Conservation (phyloP, 2,113 vertebrate species). For the Centropristis striata region DNA sequence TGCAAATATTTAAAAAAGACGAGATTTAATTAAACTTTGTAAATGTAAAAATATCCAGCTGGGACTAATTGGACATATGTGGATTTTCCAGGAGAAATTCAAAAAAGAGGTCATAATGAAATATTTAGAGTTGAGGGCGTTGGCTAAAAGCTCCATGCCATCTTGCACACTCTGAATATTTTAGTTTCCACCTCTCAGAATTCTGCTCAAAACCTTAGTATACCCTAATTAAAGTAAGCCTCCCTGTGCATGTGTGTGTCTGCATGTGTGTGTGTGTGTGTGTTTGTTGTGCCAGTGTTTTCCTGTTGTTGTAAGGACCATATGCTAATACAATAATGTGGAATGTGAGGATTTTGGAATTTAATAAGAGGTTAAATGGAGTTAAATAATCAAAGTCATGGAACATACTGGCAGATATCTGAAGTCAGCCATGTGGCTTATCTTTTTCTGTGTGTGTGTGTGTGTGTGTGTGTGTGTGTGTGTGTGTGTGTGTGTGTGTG, state of each 20-base stretch:
- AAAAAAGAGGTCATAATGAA: conserved; percentile 73
- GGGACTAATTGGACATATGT: not conserved
- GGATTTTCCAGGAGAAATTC: conserved; percentile 37
- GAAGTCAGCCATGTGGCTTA: conserved; percentile 1
- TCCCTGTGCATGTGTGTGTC: conserved; percentile 3
- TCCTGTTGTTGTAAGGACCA: not conserved
- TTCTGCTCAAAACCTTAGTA: conserved; percentile 33
- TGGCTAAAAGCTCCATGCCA: conserved; percentile 68
- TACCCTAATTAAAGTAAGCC: conserved; percentile 46
- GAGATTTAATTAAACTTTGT: conserved; percentile 8
- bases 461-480: not conserved
- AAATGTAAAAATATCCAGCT: not conserved
- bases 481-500: not conserved
- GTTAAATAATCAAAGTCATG: not conserved
- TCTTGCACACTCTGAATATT: conserved; percentile 78
- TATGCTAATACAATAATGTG: not conserved
- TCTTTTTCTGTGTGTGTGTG: no score
- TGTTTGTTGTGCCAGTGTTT: not conserved
- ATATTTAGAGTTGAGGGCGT: conserved; percentile 71
- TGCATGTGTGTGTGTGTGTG: conserved; percentile 25
- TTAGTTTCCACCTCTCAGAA: conserved; percentile 67
- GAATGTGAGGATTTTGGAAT: not conserved
- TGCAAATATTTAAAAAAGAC: conserved; percentile 30
- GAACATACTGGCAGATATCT: not conserved
- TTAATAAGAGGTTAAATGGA: no score